These are phyloP conservation scores for Anarhynchus alexandrinus DNA, from an alignment of 2,113 vertebrate species.

Conservation along the genomic window DNA sequence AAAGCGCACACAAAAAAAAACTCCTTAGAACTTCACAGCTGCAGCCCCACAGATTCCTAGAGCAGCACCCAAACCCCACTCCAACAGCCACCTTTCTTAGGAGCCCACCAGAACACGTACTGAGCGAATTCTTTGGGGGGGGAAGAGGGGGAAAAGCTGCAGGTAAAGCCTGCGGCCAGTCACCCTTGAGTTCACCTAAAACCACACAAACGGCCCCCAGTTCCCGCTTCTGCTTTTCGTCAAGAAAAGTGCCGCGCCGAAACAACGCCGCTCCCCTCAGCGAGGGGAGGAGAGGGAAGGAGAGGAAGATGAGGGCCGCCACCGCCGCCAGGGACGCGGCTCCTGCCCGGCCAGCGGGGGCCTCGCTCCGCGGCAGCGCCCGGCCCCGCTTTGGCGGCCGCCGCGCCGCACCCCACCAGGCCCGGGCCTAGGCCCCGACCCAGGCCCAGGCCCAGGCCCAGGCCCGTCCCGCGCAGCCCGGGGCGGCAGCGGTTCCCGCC, in stretches of 20 bases:
- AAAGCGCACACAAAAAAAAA: accelerated
- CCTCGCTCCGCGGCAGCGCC: not conserved
- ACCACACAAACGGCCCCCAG: not conserved
- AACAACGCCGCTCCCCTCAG: no score
- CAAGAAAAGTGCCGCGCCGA: not conserved
- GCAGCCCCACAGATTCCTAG: no score
- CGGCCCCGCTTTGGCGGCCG: not conserved
- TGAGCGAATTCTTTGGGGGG: not conserved
- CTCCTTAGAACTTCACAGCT: accelerated
- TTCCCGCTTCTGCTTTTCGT: not conserved
- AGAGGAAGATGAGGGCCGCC: no score
- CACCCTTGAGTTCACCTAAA: not conserved
- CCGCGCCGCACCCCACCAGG: not conserved
- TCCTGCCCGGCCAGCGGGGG: not conserved
- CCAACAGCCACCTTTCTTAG: not conserved
- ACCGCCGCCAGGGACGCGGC: no score
- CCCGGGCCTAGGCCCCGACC: not conserved
- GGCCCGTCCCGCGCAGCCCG: not conserved
- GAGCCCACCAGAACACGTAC: not conserved
- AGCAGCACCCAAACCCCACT: not conserved
- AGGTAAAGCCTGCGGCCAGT: not conserved
- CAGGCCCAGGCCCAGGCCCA: not conserved
- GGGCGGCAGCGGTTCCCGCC: not conserved
- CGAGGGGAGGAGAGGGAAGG: no score
- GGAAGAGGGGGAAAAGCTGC: no score